These are phyloP conservation scores for Homalodisca vitripennis DNA, from an alignment of 1,140 invertebrate genomes.

Conservation along the genomic window DNA sequence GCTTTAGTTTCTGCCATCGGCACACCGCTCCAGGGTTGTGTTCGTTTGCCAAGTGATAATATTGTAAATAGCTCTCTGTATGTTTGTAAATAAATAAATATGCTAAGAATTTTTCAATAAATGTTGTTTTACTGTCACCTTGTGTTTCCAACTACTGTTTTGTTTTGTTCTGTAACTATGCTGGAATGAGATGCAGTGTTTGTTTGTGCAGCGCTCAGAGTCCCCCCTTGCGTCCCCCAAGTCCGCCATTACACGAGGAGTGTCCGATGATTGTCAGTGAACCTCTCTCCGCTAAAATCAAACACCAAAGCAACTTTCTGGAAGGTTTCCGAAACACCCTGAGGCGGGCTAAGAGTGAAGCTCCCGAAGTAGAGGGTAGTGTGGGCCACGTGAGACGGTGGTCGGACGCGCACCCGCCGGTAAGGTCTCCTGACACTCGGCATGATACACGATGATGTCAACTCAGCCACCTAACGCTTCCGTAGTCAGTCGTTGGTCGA, in stretches of 20 bases:
- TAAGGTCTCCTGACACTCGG: slow-evolving; percentile 32
- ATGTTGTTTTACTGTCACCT: too few relatives aligned
- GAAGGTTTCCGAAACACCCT: slow-evolving; percentile 61
- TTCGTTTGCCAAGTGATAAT: slow-evolving; percentile 32
- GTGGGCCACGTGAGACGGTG: slow-evolving; percentile 26
- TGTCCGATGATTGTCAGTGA: slow-evolving; percentile 32
- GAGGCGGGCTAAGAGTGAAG: slow-evolving; percentile 46
- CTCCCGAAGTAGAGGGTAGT: slow-evolving; percentile 42
- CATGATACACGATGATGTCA: not conserved
- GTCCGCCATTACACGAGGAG: slow-evolving; percentile 28
- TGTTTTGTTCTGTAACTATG: too few relatives aligned
- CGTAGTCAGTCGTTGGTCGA: too few relatives aligned
- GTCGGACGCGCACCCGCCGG: slow-evolving; percentile 35
- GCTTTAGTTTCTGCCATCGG: not conserved
- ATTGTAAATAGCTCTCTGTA: slow-evolving; percentile 45
- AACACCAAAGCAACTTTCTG: slow-evolving; percentile 52
- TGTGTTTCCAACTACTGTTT: too few relatives aligned
- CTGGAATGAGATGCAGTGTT: not conserved
- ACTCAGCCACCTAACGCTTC: slow-evolving; percentile 11
- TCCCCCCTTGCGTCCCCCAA: slow-evolving; percentile 18
- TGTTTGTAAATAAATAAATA: slow-evolving; percentile 52
- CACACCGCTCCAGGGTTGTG: slow-evolving; percentile 32
- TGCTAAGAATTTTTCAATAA: slow-evolving; percentile 32
- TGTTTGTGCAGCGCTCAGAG: slow-evolving; percentile 13
- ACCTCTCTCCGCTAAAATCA: slow-evolving; percentile 36